Evolutionary conservation across 2,888 invertebrate genomes (phyloP).

Genomic region (Tridacna crocea): DNA sequence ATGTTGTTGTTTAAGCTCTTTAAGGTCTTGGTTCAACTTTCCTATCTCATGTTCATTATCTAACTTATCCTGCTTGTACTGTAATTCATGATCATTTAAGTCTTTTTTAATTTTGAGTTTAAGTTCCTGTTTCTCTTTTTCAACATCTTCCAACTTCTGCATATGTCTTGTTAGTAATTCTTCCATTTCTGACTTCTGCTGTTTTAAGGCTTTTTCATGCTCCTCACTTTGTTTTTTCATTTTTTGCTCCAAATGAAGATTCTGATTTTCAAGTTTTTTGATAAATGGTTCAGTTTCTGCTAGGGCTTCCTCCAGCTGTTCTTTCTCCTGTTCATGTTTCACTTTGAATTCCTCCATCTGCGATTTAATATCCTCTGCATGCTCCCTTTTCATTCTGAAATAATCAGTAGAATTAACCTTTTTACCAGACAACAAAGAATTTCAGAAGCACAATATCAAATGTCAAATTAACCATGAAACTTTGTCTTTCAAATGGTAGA

Average conservation of each 20-base stretch:
- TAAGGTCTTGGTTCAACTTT: conserved; percentile 44
- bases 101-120: conserved; percentile 38
- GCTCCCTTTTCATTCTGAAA: conserved; percentile 63
- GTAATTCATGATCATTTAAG: conserved; percentile 23
- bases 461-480: too few relatives aligned
- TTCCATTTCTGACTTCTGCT: conserved; percentile 56
- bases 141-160: conserved; percentile 54
- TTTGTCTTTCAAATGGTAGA: too few relatives aligned
- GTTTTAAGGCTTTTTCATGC: conserved; percentile 38
- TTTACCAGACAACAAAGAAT: too few relatives aligned
- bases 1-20: conserved; percentile 53
- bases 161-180: conserved; percentile 53
- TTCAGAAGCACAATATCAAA: too few relatives aligned
- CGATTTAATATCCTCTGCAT: conserved; percentile 57
- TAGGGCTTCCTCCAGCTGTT: conserved; percentile 54
- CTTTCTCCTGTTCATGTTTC: conserved; percentile 60
- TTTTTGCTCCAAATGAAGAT: conserved; percentile 49
- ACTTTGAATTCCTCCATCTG: conserved; percentile 52
- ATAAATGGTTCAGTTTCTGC: conserved; percentile 53
- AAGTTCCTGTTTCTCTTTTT: conserved; percentile 60
- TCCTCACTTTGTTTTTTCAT: conserved; percentile 37
- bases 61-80: conserved; percentile 33
- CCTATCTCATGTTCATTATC: conserved; percentile 38
- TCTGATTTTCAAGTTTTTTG: conserved; percentile 58
- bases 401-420: background rate